phyloP scores from a whole-genome alignment of 2,888 invertebrate species.

The Campoletis raptor region DNA sequence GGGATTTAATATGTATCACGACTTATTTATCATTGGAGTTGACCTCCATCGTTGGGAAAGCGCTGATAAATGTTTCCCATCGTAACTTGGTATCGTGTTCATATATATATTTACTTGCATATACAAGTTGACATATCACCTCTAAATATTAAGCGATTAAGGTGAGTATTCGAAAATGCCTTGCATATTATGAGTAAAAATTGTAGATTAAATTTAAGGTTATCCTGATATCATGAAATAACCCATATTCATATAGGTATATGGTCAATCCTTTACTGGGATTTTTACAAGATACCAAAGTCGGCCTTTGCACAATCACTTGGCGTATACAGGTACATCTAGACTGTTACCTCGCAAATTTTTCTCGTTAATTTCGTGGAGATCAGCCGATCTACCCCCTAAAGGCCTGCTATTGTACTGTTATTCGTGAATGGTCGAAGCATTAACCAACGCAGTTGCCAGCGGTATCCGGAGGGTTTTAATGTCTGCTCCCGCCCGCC shows the following conservation, averaged over 20 bases:
- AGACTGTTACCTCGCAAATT: constrained; percentile 55
- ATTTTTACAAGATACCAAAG: constrained; percentile 8
- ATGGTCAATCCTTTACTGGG: not conserved
- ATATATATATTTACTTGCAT: too few relatives aligned
- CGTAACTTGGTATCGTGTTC: too few relatives aligned
- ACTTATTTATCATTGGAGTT: too few relatives aligned
- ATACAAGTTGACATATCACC: too few relatives aligned
- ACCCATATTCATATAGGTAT: not conserved
- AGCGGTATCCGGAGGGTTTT: constrained; percentile 71
- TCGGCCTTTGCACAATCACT: not conserved
- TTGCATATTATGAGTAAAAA: not conserved
- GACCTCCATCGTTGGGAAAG: too few relatives aligned
- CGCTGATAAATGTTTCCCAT: too few relatives aligned
- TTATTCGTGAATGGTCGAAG: constrained; percentile 54
- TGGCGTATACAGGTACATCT: constrained; percentile 3
- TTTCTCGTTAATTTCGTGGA: constrained; percentile 66
- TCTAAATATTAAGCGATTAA: too few relatives aligned
- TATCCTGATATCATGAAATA: not conserved
- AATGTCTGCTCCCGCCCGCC: constrained; percentile 80
- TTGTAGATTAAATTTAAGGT: not conserved
- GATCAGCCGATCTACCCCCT: constrained; percentile 53
- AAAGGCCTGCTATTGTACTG: constrained; percentile 28
- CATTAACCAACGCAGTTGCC: constrained; percentile 47
- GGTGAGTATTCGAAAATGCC: too few relatives aligned
- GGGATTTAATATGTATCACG: too few relatives aligned